phyloP scores from a whole-genome alignment of 2,888 invertebrate species.

The Halictus ligatus region DNA sequence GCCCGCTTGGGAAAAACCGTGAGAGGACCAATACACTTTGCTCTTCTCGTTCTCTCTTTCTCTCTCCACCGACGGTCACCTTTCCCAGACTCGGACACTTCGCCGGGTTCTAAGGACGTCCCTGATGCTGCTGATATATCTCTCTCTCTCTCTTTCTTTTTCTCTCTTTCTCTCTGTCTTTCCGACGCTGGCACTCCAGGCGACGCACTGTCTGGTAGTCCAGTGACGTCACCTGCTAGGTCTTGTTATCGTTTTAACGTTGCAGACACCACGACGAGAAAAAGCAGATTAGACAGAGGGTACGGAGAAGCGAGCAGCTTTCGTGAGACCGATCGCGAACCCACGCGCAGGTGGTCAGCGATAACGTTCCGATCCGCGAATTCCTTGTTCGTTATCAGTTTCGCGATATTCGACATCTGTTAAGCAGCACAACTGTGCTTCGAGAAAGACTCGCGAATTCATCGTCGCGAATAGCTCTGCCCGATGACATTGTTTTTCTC shows the following conservation, averaged over 20 bases:
- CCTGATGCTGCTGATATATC: slow-evolving; percentile 66
- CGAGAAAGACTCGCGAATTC: too few species aligned
- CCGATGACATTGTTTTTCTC: too few species aligned
- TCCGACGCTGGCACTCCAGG: slow-evolving; percentile 53
- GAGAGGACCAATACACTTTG: neutral
- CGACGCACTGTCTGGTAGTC: slow-evolving; percentile 78
- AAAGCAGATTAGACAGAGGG: slow-evolving; percentile 59
- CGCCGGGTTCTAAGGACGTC: slow-evolving; percentile 54
- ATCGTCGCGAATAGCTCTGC: too few species aligned
- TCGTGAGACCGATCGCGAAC: slow-evolving; percentile 41
- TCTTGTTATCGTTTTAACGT: slow-evolving; percentile 69
- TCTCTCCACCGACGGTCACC: neutral
- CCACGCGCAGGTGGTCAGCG: slow-evolving; percentile 28
- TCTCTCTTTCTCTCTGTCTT: neutral
- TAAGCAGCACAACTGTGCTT: neutral
- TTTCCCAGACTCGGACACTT: slow-evolving; percentile 17
- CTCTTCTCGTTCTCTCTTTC: neutral
- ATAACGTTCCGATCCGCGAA: slow-evolving; percentile 43
- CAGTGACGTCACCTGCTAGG: slow-evolving; percentile 70
- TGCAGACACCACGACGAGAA: slow-evolving; percentile 44
- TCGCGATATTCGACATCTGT: neutral
- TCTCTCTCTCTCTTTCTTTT: neutral
- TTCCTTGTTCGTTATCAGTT: slow-evolving; percentile 14
- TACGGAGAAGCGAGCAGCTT: slow-evolving; percentile 61
- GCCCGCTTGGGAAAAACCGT: slow-evolving; percentile 29